A percentile compares a stretch with the other conserved stretches of the same genome.
Evolutionary conservation across 2,888 invertebrate genomes (phyloP).

Genomic region (Marronus borbonicus): DNA sequence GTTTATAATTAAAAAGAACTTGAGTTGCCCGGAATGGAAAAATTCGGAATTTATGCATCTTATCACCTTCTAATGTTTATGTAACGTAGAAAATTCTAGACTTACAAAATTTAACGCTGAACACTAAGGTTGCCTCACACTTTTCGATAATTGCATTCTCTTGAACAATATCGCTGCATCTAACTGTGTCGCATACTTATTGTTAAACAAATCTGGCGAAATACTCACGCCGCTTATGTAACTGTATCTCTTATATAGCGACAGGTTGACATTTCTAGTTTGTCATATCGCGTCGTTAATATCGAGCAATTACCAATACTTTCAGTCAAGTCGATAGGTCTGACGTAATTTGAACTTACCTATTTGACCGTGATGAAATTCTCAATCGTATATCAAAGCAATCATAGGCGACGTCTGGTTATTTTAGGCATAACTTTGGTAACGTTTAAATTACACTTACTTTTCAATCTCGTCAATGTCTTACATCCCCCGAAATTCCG

Average conservation of each 20-base stretch:
- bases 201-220: no score
- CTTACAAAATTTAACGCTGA: no score
- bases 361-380: constrained; percentile 30
- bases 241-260: not conserved
- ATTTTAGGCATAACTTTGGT: not conserved
- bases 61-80: no score
- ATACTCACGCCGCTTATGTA: constrained; percentile 7
- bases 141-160: no score
- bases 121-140: no score
- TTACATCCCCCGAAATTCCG: not conserved
- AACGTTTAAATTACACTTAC: not conserved
- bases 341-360: constrained; percentile 15
- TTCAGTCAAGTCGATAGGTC: constrained; percentile 33
- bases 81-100: no score
- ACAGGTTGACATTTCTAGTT: constrained; percentile 18
- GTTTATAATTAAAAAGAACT: no score
- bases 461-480: not conserved
- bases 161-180: no score
- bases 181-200: no score
- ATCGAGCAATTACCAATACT: constrained; percentile 34
- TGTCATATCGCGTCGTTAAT: constrained; percentile 30
- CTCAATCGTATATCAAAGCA: not conserved
- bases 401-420: not conserved
- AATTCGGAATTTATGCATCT: no score
- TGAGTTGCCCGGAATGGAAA: no score